Percentiles rank a stretch among this genome's conserved stretches.
These are phyloP conservation scores for Megalurothrips usitatus DNA, from an alignment of 2,888 invertebrate species.

Conservation along the genomic window DNA sequence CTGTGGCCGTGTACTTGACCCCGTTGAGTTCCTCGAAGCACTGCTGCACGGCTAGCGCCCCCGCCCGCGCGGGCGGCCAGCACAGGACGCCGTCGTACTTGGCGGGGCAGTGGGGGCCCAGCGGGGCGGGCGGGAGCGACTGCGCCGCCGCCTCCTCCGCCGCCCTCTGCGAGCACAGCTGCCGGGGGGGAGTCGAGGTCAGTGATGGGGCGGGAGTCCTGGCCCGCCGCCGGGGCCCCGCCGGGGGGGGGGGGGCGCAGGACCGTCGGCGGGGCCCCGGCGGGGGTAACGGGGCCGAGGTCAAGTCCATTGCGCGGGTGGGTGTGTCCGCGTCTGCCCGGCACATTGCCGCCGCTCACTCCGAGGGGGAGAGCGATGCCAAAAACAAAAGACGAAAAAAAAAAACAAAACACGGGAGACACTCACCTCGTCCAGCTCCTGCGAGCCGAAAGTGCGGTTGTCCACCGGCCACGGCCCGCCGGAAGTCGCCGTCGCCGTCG, in stretches of 20 bases:
- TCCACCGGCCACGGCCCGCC: neutral
- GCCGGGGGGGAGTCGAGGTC: neutral
- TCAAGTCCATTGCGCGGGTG: too few relatives aligned
- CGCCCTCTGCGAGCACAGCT: neutral
- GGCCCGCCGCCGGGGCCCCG: too few relatives aligned
- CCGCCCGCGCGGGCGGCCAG: slow-evolving; percentile 76
- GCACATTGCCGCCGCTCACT: too few relatives aligned
- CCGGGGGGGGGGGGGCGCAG: too few relatives aligned
- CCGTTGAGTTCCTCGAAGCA: slow-evolving; percentile 76
- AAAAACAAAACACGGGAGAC: neutral
- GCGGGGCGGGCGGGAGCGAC: neutral
- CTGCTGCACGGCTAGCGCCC: slow-evolving; percentile 62
- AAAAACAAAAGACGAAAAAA: neutral
- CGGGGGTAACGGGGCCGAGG: too few relatives aligned
- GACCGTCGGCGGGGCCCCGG: too few relatives aligned
- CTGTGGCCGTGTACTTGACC: slow-evolving; percentile 71
- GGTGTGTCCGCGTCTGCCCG: too few relatives aligned
- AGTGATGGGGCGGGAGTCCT: neutral
- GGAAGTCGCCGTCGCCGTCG: neutral
- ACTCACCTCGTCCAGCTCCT: neutral
- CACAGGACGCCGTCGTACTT: slow-evolving; percentile 51
- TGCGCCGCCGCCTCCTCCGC: neutral
- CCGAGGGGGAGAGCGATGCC: too few relatives aligned
- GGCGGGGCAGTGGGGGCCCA: neutral
- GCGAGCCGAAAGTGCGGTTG: neutral